Evolutionary conservation across 2,113 vertebrate genomes (phyloP), one percentile per base, ranked within the genome.

Genomic region (Hemichromis elongatus): DNA sequence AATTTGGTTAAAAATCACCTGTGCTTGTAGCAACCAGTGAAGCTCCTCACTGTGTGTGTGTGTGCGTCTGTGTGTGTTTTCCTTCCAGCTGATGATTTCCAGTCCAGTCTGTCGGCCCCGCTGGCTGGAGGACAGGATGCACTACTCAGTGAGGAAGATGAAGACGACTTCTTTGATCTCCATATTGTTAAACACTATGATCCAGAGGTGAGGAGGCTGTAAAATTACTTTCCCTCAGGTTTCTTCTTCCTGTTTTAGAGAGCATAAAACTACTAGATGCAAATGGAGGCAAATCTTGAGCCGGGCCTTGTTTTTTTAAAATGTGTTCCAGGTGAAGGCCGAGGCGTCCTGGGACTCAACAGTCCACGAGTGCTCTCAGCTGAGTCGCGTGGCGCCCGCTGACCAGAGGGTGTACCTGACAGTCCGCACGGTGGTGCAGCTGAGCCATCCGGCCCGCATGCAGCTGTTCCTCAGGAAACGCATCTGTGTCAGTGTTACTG

Each of bases 271-370:
- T 55, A 9, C 9, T 1, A 24, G 5, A 19, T 2, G 19, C 42
- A 30, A 6, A 42, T 63, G 55, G 24, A 35, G 61, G 33, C 30
- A 77, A 12, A 45, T 19, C 2, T 0, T 28, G 24, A 47, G 40
- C 16, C 3, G 0, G 16, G 35, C 1, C n/a, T 78, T 57, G 33
- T 45, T n/a, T n/a, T n/a, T n/a, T n/a, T n/a, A n/a, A 21, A 26
- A 66, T 63, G 55, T 13, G 30, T 7, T 68, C 4, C 95, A 99
- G 98, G 97, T 97, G 55, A 98, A 96, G 88, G 97, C 96, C 14
- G 98, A 99, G 93, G 97, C 97, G 45, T 99, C 98, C 0, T 99
- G 98, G 98, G 98, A 99, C 93, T 98, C 97, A 0, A 98, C 97
- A 0, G 97, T 99, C 63, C 98, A 99, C 19, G 94, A 95, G 73